Evolutionary conservation across 2,888 invertebrate species (phyloP).

Genomic region (Papilio demoleus): DNA sequence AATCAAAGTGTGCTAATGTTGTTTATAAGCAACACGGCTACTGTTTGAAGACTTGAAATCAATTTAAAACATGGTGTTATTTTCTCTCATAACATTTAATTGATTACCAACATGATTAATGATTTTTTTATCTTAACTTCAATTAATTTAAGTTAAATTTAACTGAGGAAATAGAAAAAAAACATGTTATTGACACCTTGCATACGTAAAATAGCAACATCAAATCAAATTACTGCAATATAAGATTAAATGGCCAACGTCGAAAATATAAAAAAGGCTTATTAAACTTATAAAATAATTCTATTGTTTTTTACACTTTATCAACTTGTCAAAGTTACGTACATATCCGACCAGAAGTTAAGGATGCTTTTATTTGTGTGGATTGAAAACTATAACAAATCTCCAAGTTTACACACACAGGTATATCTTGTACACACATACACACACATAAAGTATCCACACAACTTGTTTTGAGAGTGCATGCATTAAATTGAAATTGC

Average conservation of each 20-base stretch:
- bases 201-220: too few species aligned
- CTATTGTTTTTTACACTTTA: too few species aligned
- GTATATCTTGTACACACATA: not conserved
- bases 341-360: not conserved
- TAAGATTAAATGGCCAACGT: too few species aligned
- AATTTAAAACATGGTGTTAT: slow-evolving; percentile 20
- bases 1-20: slow-evolving; percentile 20
- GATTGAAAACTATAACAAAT: slow-evolving; percentile 17
- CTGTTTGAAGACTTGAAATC: slow-evolving; percentile 13
- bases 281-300: too few species aligned
- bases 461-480: slow-evolving; percentile 64
- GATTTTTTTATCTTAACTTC: slow-evolving; percentile 2
- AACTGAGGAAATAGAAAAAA: not conserved
- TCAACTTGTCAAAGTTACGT: not conserved
- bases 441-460: slow-evolving; percentile 34
- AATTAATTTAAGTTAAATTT: not conserved
- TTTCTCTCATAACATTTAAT: slow-evolving; percentile 16
- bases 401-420: slow-evolving; percentile 25
- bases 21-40: slow-evolving; percentile 9
- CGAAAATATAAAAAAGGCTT: too few species aligned
- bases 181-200: not conserved
- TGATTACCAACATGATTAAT: slow-evolving; percentile 5
- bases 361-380: not conserved
- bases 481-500: slow-evolving; percentile 67
- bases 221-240: too few species aligned